Conservation (phyloP, 2,113 vertebrate species). For the Sylvilagus bachmani region DNA sequence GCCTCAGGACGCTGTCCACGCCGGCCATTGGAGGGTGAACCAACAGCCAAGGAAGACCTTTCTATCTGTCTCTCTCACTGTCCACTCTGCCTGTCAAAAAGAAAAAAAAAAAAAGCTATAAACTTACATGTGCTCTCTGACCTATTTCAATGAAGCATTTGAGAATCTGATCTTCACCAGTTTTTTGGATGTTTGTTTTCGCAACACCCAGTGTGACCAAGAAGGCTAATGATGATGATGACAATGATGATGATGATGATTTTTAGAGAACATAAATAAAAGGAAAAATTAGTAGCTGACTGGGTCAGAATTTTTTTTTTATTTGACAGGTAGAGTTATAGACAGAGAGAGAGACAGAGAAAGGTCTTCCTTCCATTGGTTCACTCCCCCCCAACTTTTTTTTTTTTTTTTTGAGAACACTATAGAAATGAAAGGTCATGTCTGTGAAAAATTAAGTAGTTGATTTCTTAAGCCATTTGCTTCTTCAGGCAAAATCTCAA, state of each 20-base stretch:
- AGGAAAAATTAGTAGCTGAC: not conserved
- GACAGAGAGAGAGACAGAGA: too few species aligned
- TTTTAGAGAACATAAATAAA: not conserved
- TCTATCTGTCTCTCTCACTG: too few species aligned
- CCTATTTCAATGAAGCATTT: constrained; percentile 15
- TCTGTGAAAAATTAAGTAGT: not conserved
- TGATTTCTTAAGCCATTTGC: not conserved
- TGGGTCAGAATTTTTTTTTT: not conserved
- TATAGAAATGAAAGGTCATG: not conserved
- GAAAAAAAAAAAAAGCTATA: too few species aligned
- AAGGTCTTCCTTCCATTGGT: too few species aligned
- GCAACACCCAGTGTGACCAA: constrained; percentile 2
- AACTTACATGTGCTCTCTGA: constrained; percentile 20
- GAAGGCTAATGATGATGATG: not conserved
- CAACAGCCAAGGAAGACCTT: too few species aligned
- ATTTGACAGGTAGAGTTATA: too few species aligned
- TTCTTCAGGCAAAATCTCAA: constrained; percentile 19
- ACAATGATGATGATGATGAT: not conserved
- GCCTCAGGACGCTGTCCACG: too few species aligned
- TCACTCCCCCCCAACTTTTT: too few species aligned
- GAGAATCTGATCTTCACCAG: not conserved
- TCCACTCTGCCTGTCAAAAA: too few species aligned
- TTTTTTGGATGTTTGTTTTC: not conserved
- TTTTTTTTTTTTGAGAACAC: too few species aligned
- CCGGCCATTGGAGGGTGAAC: too few species aligned